phyloP scores from a whole-genome alignment of 2,797 vertebrate genomes.

The Ataeniobius toweri region DNA sequence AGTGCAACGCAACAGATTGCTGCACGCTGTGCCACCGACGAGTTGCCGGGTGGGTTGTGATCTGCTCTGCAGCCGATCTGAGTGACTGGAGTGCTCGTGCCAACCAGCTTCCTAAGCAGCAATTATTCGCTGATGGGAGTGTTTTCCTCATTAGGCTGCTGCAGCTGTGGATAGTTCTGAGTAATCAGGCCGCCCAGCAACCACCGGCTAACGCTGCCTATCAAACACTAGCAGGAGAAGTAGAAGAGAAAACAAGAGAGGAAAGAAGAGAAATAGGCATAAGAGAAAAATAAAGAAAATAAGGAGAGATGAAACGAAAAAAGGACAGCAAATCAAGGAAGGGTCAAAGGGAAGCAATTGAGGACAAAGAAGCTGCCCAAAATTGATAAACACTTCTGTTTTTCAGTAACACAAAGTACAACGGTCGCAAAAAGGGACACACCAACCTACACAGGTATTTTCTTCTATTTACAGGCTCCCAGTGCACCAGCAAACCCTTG shows the following conservation, averaged over 20 bases:
- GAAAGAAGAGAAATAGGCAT: conserved; percentile 27
- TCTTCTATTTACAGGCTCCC: conserved; percentile 25
- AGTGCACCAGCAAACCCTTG: conserved; percentile 7
- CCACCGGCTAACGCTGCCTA: conserved; percentile 64
- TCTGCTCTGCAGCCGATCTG: conserved; percentile 53
- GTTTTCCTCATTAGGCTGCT: conserved; percentile 77
- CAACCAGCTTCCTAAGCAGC: conserved; percentile 76
- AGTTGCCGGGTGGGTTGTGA: conserved; percentile 48
- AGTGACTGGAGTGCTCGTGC: conserved; percentile 49
- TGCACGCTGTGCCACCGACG: conserved; percentile 52
- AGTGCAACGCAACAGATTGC: conserved; percentile 43
- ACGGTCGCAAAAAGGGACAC: conserved; percentile 33
- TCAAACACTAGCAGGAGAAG: conserved; percentile 44
- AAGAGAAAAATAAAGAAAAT: conserved; percentile 6
- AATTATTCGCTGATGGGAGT: conserved; percentile 75
- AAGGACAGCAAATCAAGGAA: conserved; percentile 16
- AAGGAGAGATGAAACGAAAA: conserved; percentile 12
- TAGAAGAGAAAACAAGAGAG: conserved; percentile 19
- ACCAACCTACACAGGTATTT: conserved; percentile 45
- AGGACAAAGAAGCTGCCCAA: conserved; percentile 16
- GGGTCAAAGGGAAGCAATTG: conserved; percentile 21
- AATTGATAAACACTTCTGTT: conserved; percentile 41
- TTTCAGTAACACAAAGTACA: conserved; percentile 40
- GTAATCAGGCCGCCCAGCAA: conserved; percentile 71
- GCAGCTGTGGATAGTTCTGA: conserved; percentile 73